These are phyloP conservation scores for Aspidoscelis tigris DNA, from an alignment of 2,113 vertebrate genomes.

Conservation along the genomic window DNA sequence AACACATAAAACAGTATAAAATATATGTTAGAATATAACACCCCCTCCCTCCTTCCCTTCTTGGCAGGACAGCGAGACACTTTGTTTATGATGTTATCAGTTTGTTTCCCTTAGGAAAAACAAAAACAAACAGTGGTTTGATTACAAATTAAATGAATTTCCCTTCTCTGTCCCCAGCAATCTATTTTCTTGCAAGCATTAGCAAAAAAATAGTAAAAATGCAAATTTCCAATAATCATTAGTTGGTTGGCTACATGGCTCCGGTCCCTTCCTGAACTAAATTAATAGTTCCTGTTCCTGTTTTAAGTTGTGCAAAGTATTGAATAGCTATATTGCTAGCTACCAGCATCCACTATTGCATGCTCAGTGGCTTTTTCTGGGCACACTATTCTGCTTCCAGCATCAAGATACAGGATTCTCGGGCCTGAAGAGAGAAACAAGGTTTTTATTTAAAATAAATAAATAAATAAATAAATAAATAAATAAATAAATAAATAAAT, in stretches of 20 bases:
- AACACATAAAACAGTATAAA: no score
- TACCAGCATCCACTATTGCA: no score
- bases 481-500: no score
- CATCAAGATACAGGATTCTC: not conserved
- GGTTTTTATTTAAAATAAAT: not conserved
- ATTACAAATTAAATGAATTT: not conserved
- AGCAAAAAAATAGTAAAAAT: not conserved
- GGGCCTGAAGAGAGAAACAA: not conserved
- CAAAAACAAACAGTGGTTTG: not conserved
- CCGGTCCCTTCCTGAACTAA: not conserved
- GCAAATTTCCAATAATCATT: constrained; percentile 8
- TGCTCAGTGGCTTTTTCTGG: not conserved
- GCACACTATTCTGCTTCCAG: not conserved
- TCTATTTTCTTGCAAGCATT: not conserved
- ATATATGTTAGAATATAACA: not conserved
- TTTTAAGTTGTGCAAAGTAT: not conserved
- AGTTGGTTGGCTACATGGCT: not conserved
- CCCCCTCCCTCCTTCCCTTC: not conserved
- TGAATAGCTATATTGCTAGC: not conserved
- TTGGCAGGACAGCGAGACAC: not conserved
- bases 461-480: no score
- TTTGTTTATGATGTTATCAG: not conserved
- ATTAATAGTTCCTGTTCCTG: not conserved
- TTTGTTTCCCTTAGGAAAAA: not conserved
- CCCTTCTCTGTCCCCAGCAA: not conserved